Conservation (phyloP, 2,888 invertebrate genomes). For the Ischnus inquisitorius region DNA sequence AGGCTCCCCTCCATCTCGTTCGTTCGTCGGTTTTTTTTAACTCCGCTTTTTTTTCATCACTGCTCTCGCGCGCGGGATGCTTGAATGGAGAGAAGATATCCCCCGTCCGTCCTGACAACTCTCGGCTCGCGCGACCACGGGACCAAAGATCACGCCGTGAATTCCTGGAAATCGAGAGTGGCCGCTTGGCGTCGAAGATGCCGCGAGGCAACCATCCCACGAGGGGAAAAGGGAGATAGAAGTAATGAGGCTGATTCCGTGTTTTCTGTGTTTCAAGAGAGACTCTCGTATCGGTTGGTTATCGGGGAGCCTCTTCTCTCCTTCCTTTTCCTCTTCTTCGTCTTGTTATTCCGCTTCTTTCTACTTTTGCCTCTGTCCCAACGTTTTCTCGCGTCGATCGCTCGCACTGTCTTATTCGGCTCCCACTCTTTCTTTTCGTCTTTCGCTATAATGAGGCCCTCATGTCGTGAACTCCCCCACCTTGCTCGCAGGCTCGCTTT, state of each 20-base stretch:
- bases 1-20: constrained; percentile 44
- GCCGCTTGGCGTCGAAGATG: constrained; percentile 63
- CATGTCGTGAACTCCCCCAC: constrained; percentile 80
- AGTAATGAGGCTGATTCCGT: constrained; percentile 84
- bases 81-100: constrained; percentile 54
- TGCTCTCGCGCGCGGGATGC: constrained; percentile 9
- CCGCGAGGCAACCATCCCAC: constrained; percentile 35
- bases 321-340: constrained; percentile 55
- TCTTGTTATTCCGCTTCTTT: constrained; percentile 54
- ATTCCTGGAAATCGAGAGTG: constrained; percentile 81
- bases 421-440: constrained; percentile 59
- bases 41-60: not conserved
- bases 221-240: constrained; percentile 78
- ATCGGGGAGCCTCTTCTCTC: constrained; percentile 77
- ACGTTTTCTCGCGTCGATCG: constrained; percentile 48
- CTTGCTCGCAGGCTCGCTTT: constrained; percentile 72
- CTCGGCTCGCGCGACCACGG: constrained; percentile 73
- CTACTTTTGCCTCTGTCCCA: constrained; percentile 54
- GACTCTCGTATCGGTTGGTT: constrained; percentile 81
- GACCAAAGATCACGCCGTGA: constrained; percentile 80
- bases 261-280: constrained; percentile 83
- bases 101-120: constrained; percentile 73
- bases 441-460: constrained; percentile 81
- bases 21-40: constrained; percentile 8
- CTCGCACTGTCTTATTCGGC: constrained; percentile 19